Evolutionary conservation across 2,888 invertebrate genomes (phyloP), one percentile per base, ranked within the genome.

Genomic region (Fissipunctia ypsillon): DNA sequence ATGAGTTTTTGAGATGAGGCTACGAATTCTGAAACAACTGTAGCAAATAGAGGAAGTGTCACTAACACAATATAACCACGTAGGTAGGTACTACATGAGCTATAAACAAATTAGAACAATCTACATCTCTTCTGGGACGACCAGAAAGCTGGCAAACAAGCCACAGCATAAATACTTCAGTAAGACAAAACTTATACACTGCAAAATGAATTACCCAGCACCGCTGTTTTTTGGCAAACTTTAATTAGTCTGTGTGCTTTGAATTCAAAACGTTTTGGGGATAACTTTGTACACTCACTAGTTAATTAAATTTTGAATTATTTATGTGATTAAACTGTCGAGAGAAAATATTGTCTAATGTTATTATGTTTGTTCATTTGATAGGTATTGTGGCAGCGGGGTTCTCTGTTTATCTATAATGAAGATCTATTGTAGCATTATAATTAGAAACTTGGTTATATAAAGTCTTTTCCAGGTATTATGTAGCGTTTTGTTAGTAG

Each of bases 241-340:
- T 65, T 70, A 83, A 83, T 83, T 78, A 78, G 48, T 54, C 50
- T 38, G 16, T 68, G 68, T 64, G 43, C 25, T 78, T 65, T 60
- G 54, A 70, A 78, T 83, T 31, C 31, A 61, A 83, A 78, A 78
- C 31, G 59, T 50, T 70, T 25, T 43, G 19, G n/a, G 16, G 59
- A 63, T 63, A 31, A 64, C 35, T 69, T 48, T 45, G 38, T 50
- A 28, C 28, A 45, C 14, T 54, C 45, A 45, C 57, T 35, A 48
- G 64, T 48, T 35, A 83, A 83, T 78, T 69, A 38, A 52, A 63
- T 50, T 28, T 52, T 77, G 52, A 78, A 78, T 77, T 54, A 82
- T 59, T 43, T 25, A 64, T 54, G 14, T 64, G 43, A 76, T 76
- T 60, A 65, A 76, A 56, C 35, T 48, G 67, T 48, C 10, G 48